These are phyloP conservation scores for Phymorhynchus buccinoides DNA, from an alignment of 1,140 invertebrate genomes.

Conservation along the genomic window DNA sequence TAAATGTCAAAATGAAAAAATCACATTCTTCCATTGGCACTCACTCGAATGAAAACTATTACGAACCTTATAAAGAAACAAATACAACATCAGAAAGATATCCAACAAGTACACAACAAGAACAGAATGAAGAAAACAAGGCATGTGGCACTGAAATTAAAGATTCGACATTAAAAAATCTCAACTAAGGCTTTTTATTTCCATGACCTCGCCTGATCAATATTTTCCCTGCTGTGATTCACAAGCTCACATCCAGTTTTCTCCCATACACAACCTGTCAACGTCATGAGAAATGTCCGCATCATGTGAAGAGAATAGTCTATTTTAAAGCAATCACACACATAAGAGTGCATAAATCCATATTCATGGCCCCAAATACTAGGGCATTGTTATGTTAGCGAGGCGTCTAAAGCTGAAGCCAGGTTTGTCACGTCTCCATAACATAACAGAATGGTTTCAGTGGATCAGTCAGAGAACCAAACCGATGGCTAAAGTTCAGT, in stretches of 20 bases:
- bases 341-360: background rate
- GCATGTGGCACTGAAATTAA: background rate
- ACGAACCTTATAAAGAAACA: too few relatives aligned
- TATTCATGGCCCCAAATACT: background rate
- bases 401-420: background rate
- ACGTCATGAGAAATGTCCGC: background rate
- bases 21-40: too few relatives aligned
- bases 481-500: background rate
- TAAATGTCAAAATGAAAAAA: background rate
- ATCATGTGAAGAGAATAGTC: background rate
- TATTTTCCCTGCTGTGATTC: background rate
- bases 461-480: background rate
- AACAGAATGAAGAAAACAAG: background rate
- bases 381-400: background rate
- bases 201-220: background rate
- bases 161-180: background rate
- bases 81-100: too few relatives aligned
- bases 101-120: background rate
- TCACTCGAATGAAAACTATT: too few relatives aligned
- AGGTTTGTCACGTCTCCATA: background rate
- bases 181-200: background rate
- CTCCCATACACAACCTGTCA: background rate
- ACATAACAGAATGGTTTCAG: background rate
- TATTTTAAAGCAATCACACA: background rate
- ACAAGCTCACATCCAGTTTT: constrained; percentile 3